These are phyloP conservation scores for Phylloscopus whistleri DNA, from an alignment of 2,113 vertebrate species.

Conservation along the genomic window DNA sequence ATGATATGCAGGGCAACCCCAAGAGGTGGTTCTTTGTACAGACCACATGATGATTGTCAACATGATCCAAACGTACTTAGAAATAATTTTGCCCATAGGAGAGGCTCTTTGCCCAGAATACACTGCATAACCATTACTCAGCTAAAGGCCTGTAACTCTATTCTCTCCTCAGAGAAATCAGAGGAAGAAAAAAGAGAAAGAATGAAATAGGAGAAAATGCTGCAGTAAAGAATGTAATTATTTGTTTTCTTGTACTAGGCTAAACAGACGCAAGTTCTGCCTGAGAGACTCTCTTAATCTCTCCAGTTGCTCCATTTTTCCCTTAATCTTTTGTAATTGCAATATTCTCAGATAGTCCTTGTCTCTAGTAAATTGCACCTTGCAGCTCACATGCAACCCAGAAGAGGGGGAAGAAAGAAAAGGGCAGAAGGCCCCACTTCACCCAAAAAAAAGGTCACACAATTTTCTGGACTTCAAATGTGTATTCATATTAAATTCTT, in stretches of 20 bases:
- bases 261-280: background rate
- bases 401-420: background rate
- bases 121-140: background rate
- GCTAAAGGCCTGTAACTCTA: background rate
- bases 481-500: background rate
- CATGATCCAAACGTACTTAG: background rate
- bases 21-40: background rate
- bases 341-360: background rate
- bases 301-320: background rate
- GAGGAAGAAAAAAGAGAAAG: background rate
- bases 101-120: background rate
- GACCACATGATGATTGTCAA: background rate
- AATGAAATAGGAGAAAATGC: background rate
- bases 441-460: background rate
- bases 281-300: background rate
- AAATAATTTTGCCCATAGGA: background rate
- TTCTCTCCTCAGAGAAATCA: background rate
- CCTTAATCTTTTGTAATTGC: constrained; percentile 3
- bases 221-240: background rate
- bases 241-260: background rate
- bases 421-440: background rate
- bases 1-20: background rate
- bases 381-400: background rate
- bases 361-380: background rate
- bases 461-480: background rate